These are phyloP conservation scores for Chrosomus eos DNA, from an alignment of 2,797 vertebrate genomes.

Conservation along the genomic window DNA sequence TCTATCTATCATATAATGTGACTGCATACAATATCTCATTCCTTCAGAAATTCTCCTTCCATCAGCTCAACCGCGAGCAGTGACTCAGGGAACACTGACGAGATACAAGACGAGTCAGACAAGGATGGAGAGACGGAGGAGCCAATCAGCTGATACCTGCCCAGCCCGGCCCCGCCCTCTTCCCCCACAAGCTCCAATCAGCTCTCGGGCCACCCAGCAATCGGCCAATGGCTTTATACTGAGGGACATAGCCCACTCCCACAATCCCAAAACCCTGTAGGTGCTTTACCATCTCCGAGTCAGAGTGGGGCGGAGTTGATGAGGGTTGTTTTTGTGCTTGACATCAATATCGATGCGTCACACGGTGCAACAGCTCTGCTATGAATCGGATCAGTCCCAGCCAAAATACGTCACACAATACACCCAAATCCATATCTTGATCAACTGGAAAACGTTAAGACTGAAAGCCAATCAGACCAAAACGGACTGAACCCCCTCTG, in stretches of 20 bases:
- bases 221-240: slow-evolving; percentile 56
- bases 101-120: slow-evolving; percentile 94
- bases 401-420: slow-evolving; percentile 33
- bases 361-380: slow-evolving; percentile 68
- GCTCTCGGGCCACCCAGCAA: slow-evolving; percentile 52
- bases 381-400: slow-evolving; percentile 42
- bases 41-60: slow-evolving; percentile 87
- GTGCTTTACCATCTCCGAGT: slow-evolving; percentile 91
- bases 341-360: slow-evolving; percentile 56
- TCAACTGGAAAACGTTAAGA: neutral
- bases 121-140: slow-evolving; percentile 88
- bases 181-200: slow-evolving; percentile 61
- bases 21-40: neutral
- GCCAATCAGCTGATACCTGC: slow-evolving; percentile 89
- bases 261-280: slow-evolving; percentile 80
- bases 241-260: slow-evolving; percentile 58
- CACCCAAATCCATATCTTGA: neutral
- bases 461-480: slow-evolving; percentile 5
- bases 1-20: neutral
- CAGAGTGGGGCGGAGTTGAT: slow-evolving; percentile 67
- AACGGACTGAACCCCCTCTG: slow-evolving; percentile 6
- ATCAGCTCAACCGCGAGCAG: slow-evolving; percentile 94
- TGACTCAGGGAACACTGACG: slow-evolving; percentile 98
- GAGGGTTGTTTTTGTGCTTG: slow-evolving; percentile 59
- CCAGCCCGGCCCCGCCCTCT: slow-evolving; percentile 51